These are phyloP conservation scores for Rhingia campestris DNA, from an alignment of 2,888 invertebrate genomes.

Conservation along the genomic window DNA sequence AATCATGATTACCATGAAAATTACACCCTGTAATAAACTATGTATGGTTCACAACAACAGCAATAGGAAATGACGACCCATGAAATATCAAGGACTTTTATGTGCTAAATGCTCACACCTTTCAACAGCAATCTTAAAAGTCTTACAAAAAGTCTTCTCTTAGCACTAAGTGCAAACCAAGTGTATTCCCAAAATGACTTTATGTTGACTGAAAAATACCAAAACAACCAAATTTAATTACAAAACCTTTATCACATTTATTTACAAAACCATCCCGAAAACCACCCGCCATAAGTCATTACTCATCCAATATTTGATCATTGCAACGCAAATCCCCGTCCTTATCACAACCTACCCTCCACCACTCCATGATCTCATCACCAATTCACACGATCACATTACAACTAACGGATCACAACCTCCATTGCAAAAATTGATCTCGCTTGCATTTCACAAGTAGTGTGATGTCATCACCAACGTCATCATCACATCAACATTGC, in stretches of 20 bases:
- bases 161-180: no score
- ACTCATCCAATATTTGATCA: neutral
- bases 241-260: neutral
- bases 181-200: no score
- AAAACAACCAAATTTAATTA: neutral
- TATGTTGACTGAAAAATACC: no score
- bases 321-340: neutral
- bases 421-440: neutral
- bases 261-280: neutral
- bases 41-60: no score
- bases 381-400: conserved; percentile 6
- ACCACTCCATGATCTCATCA: conserved; percentile 13
- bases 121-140: no score
- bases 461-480: conserved; percentile 44
- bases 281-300: neutral
- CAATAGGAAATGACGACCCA: no score
- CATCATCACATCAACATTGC: conserved; percentile 24
- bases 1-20: no score
- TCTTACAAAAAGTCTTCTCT: no score
- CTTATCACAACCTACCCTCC: neutral
- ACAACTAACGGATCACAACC: neutral
- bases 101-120: no score
- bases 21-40: no score
- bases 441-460: conserved; percentile 23
- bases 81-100: no score